These are phyloP conservation scores for Scyliorhinus canicula DNA, from an alignment of 2,797 vertebrate species.

Conservation along the genomic window DNA sequence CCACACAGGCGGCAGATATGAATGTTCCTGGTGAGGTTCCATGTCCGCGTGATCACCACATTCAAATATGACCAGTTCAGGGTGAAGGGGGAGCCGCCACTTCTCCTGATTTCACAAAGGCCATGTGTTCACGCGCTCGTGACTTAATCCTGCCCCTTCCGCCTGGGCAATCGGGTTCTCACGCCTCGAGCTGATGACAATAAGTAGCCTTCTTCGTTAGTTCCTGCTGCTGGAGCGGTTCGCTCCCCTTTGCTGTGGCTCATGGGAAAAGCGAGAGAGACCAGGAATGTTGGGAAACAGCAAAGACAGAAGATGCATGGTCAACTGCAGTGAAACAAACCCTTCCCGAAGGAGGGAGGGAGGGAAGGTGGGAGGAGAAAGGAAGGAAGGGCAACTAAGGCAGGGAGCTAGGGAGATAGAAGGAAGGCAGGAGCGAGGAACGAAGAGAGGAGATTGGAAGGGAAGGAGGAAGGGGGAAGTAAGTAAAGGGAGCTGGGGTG, in stretches of 20 bases:
- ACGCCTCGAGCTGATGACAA: neutral
- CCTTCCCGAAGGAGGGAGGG: neutral
- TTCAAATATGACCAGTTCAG: neutral
- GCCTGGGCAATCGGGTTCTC: neutral
- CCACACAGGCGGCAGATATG: neutral
- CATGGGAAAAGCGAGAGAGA: neutral
- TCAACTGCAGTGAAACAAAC: neutral
- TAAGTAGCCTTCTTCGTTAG: neutral
- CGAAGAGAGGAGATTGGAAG: too few relatives aligned
- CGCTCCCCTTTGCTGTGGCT: neutral
- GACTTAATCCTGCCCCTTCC: neutral
- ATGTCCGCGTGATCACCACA: neutral
- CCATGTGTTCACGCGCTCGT: neutral
- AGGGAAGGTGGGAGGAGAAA: too few relatives aligned
- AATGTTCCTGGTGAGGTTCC: neutral
- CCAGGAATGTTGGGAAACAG: neutral
- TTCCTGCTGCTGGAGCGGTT: neutral
- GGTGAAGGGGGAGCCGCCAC: neutral
- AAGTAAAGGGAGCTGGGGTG: too few relatives aligned
- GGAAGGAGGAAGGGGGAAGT: too few relatives aligned
- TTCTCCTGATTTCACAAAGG: neutral
- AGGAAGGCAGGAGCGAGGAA: too few relatives aligned
- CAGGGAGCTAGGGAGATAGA: too few relatives aligned
- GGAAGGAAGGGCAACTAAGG: too few relatives aligned
- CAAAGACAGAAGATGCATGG: neutral